Percentiles rank a stretch among this genome's conserved stretches.
phyloP scores from a whole-genome alignment of 2,797 vertebrate species.

The Chaetodon trifasciatus region DNA sequence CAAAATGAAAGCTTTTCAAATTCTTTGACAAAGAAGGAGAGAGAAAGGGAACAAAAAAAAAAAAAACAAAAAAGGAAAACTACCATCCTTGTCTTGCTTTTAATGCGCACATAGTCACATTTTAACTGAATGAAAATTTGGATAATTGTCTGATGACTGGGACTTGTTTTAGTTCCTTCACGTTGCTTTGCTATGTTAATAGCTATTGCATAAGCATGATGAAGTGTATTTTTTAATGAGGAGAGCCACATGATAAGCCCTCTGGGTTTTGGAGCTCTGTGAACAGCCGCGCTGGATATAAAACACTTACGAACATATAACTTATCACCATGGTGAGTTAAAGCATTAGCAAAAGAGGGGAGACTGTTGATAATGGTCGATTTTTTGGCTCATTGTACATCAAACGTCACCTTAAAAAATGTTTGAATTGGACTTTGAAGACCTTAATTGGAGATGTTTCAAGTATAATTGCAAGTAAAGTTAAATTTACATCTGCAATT shows the following conservation, averaged over 20 bases:
- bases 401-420: constrained; percentile 17
- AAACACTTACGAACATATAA: constrained; percentile 48
- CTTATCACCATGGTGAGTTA: constrained; percentile 32
- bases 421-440: constrained; percentile 22
- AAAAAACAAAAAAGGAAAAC: neutral
- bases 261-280: constrained; percentile 47
- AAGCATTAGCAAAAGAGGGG: constrained; percentile 41
- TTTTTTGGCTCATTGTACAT: constrained; percentile 31
- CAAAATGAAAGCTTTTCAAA: constrained; percentile 33
- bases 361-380: constrained; percentile 27
- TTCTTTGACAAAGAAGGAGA: neutral
- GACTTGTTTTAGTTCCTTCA: constrained; percentile 40
- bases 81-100: constrained; percentile 2
- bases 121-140: constrained; percentile 36
- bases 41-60: neutral
- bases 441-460: constrained; percentile 7
- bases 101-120: constrained; percentile 26
- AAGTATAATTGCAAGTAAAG: neutral
- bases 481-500: constrained; percentile 3
- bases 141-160: constrained; percentile 44
- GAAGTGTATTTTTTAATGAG: constrained; percentile 64
- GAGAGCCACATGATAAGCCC: constrained; percentile 62
- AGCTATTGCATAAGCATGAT: constrained; percentile 54
- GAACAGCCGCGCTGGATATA: constrained; percentile 48
- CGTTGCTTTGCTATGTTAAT: constrained; percentile 46